Conservation (phyloP, 2,113 vertebrate genomes). For the Perca schrenkii region DNA sequence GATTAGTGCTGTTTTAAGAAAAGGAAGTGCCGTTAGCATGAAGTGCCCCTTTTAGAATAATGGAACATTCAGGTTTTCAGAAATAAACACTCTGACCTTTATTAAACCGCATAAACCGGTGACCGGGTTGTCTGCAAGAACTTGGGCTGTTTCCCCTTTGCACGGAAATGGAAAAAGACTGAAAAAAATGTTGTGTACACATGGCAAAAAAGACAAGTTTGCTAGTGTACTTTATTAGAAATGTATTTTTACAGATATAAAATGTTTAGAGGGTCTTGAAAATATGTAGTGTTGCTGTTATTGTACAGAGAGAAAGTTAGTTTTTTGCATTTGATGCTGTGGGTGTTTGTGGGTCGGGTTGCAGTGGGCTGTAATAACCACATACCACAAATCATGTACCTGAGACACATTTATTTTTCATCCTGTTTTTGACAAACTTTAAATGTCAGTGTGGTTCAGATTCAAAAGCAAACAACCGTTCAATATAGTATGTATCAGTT, state of each 20-base stretch:
- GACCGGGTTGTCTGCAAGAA: neutral
- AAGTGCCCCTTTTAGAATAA: slow-evolving; percentile 37
- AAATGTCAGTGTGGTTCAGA: slow-evolving; percentile 33
- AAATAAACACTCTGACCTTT: slow-evolving; percentile 56
- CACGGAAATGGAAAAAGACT: slow-evolving; percentile 21
- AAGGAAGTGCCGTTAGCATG: neutral
- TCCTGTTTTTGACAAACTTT: slow-evolving; percentile 31
- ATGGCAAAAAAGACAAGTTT: neutral
- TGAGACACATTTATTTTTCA: neutral
- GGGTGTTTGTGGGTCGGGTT: neutral
- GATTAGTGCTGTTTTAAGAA: slow-evolving; percentile 5
- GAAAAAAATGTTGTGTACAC: neutral
- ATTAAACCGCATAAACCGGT: slow-evolving; percentile 44
- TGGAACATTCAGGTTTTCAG: slow-evolving; percentile 37
- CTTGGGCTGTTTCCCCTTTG: neutral
- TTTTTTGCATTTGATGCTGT: neutral
- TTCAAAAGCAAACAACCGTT: neutral
- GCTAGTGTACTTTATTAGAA: neutral
- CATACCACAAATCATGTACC: neutral
- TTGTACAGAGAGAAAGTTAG: neutral
- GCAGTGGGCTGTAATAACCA: slow-evolving; percentile 19
- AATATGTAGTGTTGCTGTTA: neutral
- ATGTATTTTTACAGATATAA: neutral
- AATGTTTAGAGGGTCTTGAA: neutral
- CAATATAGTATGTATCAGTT: neutral